Conservation (phyloP, 2,888 invertebrate genomes). For the Trissolcus brochymenae region DNA sequence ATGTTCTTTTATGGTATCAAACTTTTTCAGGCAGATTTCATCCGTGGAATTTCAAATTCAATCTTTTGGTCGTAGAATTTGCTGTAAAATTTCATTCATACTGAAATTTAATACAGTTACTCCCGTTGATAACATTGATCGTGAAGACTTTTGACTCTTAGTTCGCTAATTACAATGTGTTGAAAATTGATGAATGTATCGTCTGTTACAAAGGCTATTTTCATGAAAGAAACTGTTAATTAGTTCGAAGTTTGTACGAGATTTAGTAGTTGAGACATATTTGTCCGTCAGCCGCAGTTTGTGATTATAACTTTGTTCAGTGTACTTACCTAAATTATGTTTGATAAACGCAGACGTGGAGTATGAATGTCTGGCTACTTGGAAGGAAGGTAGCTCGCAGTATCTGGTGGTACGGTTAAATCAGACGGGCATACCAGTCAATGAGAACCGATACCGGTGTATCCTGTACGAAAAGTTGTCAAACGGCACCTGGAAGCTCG, state of each 20-base stretch:
- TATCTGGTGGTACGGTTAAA: conserved; percentile 89
- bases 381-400: conserved; percentile 89
- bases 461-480: conserved; percentile 87
- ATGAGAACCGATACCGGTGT: conserved; percentile 89
- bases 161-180: too few species aligned
- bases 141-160: too few species aligned
- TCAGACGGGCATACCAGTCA: conserved; percentile 84
- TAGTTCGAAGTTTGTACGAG: conserved; percentile 36
- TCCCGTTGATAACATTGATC: too few species aligned
- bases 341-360: conserved; percentile 82
- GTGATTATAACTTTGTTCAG: conserved; percentile 58
- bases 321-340: conserved; percentile 57
- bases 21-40: too few species aligned
- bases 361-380: conserved; percentile 86
- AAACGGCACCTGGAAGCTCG: conserved; percentile 81
- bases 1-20: too few species aligned
- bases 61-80: too few species aligned
- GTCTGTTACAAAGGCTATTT: conserved; percentile 33
- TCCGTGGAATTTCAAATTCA: too few species aligned
- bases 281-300: conserved; percentile 53
- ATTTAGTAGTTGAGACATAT: conserved; percentile 9
- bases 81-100: too few species aligned
- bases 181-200: too few species aligned
- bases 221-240: conserved; percentile 32
- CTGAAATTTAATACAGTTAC: too few species aligned